These are phyloP conservation scores for Pinna nobilis DNA, from an alignment of 1,140 invertebrate species.

Conservation along the genomic window DNA sequence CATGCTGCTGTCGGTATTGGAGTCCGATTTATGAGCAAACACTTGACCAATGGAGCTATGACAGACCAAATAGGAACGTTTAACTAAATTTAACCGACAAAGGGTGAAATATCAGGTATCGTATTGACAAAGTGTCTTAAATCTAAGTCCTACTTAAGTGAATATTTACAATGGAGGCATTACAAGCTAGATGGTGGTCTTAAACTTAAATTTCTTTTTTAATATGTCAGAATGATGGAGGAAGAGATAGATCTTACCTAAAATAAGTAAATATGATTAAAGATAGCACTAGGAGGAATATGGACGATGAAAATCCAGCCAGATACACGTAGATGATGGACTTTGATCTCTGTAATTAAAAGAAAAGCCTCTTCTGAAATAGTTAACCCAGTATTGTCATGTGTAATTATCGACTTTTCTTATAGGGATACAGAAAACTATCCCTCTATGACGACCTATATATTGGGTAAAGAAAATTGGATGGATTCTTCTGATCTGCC, in stretches of 20 bases:
- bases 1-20: no score
- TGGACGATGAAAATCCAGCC: constrained; percentile 89
- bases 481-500: no score
- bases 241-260: background rate
- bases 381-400: no score
- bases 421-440: no score
- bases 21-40: no score
- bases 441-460: no score
- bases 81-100: no score
- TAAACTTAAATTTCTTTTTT: background rate
- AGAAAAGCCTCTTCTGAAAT: no score
- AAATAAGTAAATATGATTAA: background rate
- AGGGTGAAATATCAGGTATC: background rate
- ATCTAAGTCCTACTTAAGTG: background rate
- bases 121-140: background rate
- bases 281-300: background rate
- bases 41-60: no score
- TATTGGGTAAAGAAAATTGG: no score
- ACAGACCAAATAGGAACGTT: no score
- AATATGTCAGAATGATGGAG: constrained; percentile 17
- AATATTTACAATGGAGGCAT: background rate
- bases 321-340: constrained; percentile 81
- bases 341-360: background rate
- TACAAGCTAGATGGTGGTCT: background rate
- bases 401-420: no score